phyloP scores from a whole-genome alignment of 2,797 vertebrate genomes.

The Lutjanus campechanus region DNA sequence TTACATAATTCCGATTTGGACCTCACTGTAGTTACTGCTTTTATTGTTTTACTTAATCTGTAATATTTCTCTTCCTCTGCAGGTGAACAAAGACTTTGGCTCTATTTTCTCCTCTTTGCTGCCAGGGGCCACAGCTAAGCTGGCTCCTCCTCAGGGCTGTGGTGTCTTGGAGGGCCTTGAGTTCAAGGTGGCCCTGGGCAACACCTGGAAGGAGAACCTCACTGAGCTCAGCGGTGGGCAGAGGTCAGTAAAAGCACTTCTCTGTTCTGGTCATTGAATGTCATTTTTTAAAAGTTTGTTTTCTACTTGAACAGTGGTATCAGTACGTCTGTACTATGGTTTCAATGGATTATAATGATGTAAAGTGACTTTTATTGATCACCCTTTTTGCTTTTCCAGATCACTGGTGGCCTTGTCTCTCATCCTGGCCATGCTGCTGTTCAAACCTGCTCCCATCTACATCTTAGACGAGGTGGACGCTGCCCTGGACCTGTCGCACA shows the following conservation, averaged over 20 bases:
- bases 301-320: background rate
- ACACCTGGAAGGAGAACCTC: conserved; percentile 97
- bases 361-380: background rate
- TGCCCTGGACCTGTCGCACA: conserved; percentile 97
- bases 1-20: background rate
- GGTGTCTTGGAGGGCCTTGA: conserved; percentile 90
- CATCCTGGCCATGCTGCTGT: conserved; percentile 96
- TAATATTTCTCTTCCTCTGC: background rate
- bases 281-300: no score
- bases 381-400: conserved; percentile 75
- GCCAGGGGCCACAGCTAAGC: conserved; percentile 92
- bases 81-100: conserved; percentile 97
- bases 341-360: background rate
- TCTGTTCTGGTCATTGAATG: no score
- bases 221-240: conserved; percentile 98
- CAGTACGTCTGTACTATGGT: no score
- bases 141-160: conserved; percentile 87
- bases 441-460: conserved; percentile 98
- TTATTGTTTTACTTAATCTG: background rate
- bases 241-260: conserved; percentile 84
- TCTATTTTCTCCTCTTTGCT: conserved; percentile 96
- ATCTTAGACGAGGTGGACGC: conserved; percentile 98
- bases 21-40: background rate
- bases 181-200: conserved; percentile 95
- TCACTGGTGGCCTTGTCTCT: conserved; percentile 96